Evolutionary conservation across 2,888 invertebrate species (phyloP), one percentile per base, ranked within the genome.

Genomic region (Brachycybe producta): DNA sequence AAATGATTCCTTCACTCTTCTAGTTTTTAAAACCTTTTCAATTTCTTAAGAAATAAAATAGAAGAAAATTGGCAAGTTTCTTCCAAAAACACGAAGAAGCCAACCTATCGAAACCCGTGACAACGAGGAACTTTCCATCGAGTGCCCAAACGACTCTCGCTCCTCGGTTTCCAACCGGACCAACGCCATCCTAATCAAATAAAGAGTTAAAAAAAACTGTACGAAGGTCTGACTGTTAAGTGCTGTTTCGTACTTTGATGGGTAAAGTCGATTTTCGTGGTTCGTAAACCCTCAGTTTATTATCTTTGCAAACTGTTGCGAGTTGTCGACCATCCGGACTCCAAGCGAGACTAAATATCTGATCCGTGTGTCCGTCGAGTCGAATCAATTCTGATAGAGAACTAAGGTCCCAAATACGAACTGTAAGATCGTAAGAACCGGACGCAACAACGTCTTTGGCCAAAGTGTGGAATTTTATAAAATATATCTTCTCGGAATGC

Each of bases 21-120:
- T n/a, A n/a, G n/a, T n/a, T n/a, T n/a, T n/a, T n/a, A n/a, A n/a
- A n/a, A n/a, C n/a, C n/a, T n/a, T n/a, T n/a, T n/a, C n/a, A n/a
- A n/a, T n/a, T n/a, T 11, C 11, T n/a, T n/a, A n/a, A n/a, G n/a
- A n/a, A n/a, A n/a, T n/a, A n/a, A n/a, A n/a, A n/a, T n/a, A n/a
- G n/a, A n/a, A n/a, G n/a, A n/a, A n/a, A n/a, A n/a, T n/a, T n/a
- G n/a, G n/a, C n/a, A n/a, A n/a, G n/a, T n/a, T n/a, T n/a, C n/a
- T n/a, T n/a, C n/a, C n/a, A n/a, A n/a, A n/a, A n/a, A n/a, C n/a
- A n/a, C n/a, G n/a, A n/a, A n/a, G n/a, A n/a, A n/a, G n/a, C n/a
- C n/a, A n/a, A 87, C 86, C 83, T 88, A 67, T 88, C 87, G 63
- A 94, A 94, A 51, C 92, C 92, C 54, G 86, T 84, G 55, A 88